Conservation (phyloP, 2,888 invertebrate species). For the Mimumesa dahlbomi region DNA sequence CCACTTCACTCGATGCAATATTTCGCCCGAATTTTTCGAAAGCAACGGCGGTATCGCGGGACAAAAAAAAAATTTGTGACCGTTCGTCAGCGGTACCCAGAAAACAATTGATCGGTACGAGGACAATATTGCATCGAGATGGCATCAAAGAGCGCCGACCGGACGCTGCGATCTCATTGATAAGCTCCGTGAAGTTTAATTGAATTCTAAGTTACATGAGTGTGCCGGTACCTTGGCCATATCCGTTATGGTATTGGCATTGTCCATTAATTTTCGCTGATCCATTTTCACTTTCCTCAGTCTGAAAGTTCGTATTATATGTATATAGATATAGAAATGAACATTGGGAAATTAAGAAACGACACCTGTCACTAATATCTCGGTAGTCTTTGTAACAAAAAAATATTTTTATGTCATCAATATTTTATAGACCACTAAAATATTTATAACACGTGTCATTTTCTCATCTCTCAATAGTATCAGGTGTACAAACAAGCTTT, state of each 20-base stretch:
- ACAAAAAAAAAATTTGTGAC: not conserved
- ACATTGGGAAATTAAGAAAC: not conserved
- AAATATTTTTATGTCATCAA: too few relatives aligned
- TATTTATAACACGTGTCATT: too few relatives aligned
- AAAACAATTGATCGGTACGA: slow-evolving; percentile 2
- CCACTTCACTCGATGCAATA: too few relatives aligned
- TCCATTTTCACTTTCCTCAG: slow-evolving; percentile 99
- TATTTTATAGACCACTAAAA: too few relatives aligned
- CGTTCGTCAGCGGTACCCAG: not conserved
- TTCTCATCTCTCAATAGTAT: too few relatives aligned
- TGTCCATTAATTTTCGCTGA: slow-evolving; percentile 99
- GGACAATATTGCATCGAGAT: not conserved
- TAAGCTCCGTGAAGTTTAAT: slow-evolving; percentile 27
- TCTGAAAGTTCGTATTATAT: slow-evolving; percentile 81
- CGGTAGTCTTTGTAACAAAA: too few relatives aligned
- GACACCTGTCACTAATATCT: not conserved
- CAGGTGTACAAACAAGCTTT: too few relatives aligned
- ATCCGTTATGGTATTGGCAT: slow-evolving; percentile 99
- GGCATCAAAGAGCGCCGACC: not conserved
- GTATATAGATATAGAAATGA: not conserved
- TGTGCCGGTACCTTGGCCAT: slow-evolving; percentile 95
- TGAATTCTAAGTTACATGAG: slow-evolving; percentile 27
- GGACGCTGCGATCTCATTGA: not conserved
- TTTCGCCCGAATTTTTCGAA: too few relatives aligned
- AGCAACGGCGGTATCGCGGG: too few relatives aligned